phyloP scores from a whole-genome alignment of 2,113 vertebrate species.

The Malurus elegans region DNA sequence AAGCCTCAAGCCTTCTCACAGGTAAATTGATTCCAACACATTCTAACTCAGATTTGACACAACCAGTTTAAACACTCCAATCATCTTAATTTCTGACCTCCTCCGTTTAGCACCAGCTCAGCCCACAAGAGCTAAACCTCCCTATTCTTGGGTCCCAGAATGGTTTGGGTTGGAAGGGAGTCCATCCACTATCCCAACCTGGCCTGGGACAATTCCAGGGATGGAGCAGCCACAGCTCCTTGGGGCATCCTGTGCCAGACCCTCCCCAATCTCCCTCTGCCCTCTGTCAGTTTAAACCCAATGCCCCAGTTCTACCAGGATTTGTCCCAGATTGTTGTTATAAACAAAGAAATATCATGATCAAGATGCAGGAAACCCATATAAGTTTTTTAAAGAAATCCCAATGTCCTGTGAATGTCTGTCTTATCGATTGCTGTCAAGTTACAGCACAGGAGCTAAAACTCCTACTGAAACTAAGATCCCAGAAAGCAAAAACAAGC shows the following conservation, averaged over 20 bases:
- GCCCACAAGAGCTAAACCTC: not conserved
- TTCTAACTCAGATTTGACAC: not conserved
- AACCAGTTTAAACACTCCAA: not conserved
- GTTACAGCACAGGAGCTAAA: not conserved
- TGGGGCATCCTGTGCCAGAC: not conserved
- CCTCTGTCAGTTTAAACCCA: not conserved
- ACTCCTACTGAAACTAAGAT: not conserved
- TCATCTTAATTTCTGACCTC: not conserved
- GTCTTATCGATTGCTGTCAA: not conserved
- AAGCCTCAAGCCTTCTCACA: not conserved
- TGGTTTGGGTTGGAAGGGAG: not conserved
- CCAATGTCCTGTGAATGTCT: not conserved
- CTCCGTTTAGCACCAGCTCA: not conserved
- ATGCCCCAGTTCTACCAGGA: too few species aligned
- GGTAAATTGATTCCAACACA: not conserved
- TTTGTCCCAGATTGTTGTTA: rapidly evolving
- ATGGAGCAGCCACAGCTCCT: not conserved
- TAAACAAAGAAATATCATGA: not conserved
- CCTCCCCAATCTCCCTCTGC: not conserved
- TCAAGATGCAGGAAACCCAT: not conserved
- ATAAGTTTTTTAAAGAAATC: not conserved
- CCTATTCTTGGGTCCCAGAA: not conserved
- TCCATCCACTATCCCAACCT: not conserved
- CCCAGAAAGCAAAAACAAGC: not conserved
- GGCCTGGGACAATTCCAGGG: not conserved